Evolutionary conservation across 2,888 invertebrate genomes (phyloP).

Genomic region (Conistra vaccinii): DNA sequence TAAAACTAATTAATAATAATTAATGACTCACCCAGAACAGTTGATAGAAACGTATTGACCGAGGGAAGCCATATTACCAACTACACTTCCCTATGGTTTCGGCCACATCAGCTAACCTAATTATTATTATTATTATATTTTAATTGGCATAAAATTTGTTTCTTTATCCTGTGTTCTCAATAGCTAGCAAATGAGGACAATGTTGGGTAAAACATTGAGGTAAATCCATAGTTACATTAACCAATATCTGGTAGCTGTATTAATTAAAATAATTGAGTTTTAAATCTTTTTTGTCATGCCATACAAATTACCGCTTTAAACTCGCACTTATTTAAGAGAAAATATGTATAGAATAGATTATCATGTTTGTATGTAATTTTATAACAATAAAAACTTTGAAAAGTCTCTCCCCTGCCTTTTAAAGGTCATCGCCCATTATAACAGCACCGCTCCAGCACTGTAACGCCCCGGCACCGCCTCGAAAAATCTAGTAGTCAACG

Average conservation of each 20-base stretch:
- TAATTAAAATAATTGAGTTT: background rate
- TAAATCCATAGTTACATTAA: background rate
- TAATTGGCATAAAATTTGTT: constrained; percentile 4
- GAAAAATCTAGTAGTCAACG: too few species aligned
- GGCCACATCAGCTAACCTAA: background rate
- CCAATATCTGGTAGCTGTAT: background rate
- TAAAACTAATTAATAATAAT: background rate
- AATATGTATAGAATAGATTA: background rate
- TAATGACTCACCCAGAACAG: constrained; percentile 12
- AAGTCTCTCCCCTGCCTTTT: background rate
- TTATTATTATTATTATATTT: constrained; percentile 32
- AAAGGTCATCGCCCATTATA: too few species aligned
- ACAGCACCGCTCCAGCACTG: too few species aligned
- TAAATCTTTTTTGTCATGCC: background rate
- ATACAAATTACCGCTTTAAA: background rate
- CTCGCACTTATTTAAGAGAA: background rate
- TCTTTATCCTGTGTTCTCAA: background rate
- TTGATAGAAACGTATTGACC: background rate
- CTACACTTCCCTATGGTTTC: background rate
- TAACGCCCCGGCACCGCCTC: too few species aligned
- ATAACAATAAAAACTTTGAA: background rate
- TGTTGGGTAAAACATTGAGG: too few species aligned
- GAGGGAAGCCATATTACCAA: background rate
- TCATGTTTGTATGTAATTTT: background rate
- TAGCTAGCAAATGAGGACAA: constrained; percentile 8